phyloP scores from a whole-genome alignment of 2,888 invertebrate species.

The Colostygia pectinataria region DNA sequence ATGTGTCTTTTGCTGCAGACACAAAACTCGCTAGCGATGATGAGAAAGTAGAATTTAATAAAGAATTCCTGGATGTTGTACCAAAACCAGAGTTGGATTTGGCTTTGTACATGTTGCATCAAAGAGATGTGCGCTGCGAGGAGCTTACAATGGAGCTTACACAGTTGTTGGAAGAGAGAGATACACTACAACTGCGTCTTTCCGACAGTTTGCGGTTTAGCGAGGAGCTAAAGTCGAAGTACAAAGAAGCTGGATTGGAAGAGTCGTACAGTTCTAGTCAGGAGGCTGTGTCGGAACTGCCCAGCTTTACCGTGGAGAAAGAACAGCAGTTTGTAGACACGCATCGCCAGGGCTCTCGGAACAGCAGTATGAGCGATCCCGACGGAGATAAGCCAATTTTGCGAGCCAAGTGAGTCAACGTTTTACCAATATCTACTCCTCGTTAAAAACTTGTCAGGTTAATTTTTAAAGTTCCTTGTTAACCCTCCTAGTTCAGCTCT shows the following conservation, averaged over 20 bases:
- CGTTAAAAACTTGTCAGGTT: too few species aligned
- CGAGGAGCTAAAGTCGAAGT: conserved; percentile 78
- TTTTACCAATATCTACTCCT: neutral
- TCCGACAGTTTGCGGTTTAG: conserved; percentile 91
- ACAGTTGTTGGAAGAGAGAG: conserved; percentile 91
- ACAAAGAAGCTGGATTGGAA: conserved; percentile 52
- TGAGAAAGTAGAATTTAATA: conserved; percentile 40
- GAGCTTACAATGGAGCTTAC: conserved; percentile 93
- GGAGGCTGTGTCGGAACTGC: conserved; percentile 56
- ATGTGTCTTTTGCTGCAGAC: conserved; percentile 73
- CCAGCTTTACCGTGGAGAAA: conserved; percentile 56
- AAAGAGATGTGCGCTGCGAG: conserved; percentile 92
- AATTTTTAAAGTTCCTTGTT: too few species aligned
- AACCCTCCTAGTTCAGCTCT: too few species aligned
- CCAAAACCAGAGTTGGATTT: conserved; percentile 88
- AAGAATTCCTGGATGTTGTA: conserved; percentile 64
- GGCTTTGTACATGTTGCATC: conserved; percentile 92
- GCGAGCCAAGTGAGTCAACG: conserved; percentile 73
- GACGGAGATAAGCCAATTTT: conserved; percentile 72
- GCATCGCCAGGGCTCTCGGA: conserved; percentile 67
- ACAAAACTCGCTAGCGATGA: conserved; percentile 60
- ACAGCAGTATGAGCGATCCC: conserved; percentile 69
- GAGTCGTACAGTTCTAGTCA: conserved; percentile 51
- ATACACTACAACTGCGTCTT: conserved; percentile 90
- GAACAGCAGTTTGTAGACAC: conserved; percentile 63